These are phyloP conservation scores for Lepisosteus osseus DNA, from an alignment of 2,113 vertebrate species.

Conservation along the genomic window DNA sequence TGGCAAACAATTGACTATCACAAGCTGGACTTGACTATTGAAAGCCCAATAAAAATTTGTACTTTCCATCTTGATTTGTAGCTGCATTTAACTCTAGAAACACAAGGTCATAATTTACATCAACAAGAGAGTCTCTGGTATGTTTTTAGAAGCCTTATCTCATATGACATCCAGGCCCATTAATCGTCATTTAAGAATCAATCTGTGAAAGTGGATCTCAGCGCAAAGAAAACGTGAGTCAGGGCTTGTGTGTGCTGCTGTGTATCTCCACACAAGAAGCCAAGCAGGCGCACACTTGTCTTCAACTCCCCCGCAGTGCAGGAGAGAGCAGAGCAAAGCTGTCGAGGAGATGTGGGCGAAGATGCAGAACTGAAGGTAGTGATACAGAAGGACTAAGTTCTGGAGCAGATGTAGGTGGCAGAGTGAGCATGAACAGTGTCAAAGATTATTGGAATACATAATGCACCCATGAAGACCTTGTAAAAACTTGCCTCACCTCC, in stretches of 20 bases:
- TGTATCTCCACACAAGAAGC: background rate
- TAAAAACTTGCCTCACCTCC: slow-evolving; percentile 3
- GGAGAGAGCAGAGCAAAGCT: background rate
- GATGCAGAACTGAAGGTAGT: background rate
- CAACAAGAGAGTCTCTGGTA: too few species aligned
- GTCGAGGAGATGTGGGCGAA: slow-evolving; percentile 2
- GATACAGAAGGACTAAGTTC: slow-evolving; percentile 19
- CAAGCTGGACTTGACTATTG: too few species aligned
- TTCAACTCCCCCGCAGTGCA: background rate
- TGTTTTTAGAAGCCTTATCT: too few species aligned
- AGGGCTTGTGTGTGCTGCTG: background rate
- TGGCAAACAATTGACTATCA: too few species aligned
- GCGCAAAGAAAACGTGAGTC: background rate
- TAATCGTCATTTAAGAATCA: slow-evolving; percentile 11
- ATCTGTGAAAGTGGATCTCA: background rate
- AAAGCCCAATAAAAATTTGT: too few species aligned
- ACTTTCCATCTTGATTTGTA: background rate
- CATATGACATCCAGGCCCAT: background rate
- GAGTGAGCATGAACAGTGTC: slow-evolving; percentile 28
- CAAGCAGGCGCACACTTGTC: too few species aligned
- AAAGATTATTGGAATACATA: slow-evolving; percentile 33
- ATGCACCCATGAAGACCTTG: slow-evolving; percentile 4
- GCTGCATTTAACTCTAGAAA: slow-evolving; percentile 27
- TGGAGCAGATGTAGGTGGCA: slow-evolving; percentile 30
- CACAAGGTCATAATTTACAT: background rate